phyloP scores from a whole-genome alignment of 2,888 invertebrate species.

The Polydrusus cervinus region DNA sequence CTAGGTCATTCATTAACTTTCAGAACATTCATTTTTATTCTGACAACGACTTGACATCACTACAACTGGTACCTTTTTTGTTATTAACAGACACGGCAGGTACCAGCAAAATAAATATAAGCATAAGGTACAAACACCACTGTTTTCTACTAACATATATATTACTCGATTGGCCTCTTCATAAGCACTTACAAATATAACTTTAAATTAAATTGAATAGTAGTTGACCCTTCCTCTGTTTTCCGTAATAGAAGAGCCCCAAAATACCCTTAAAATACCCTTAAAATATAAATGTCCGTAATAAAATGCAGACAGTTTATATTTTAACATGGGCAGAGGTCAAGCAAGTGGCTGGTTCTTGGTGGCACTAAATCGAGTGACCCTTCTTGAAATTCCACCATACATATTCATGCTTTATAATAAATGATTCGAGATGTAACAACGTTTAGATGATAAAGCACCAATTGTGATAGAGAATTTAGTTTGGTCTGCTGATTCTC shows the following conservation, averaged over 20 bases:
- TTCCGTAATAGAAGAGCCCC: not conserved
- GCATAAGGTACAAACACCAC: no score
- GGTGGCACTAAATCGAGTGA: slow-evolving; percentile 31
- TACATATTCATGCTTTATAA: slow-evolving; percentile 45
- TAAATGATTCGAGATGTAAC: slow-evolving; percentile 41
- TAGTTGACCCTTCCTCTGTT: no score
- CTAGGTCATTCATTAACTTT: no score
- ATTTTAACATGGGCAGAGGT: slow-evolving; percentile 29
- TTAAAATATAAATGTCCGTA: slow-evolving; percentile 16
- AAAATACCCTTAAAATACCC: not conserved
- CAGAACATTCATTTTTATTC: no score
- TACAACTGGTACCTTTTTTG: no score
- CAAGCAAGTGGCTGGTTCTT: slow-evolving; percentile 30
- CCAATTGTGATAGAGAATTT: slow-evolving; percentile 35
- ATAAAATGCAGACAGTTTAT: slow-evolving; percentile 38
- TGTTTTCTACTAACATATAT: no score
- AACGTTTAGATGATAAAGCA: slow-evolving; percentile 41
- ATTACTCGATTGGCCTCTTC: no score
- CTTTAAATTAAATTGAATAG: no score
- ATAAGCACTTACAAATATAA: no score
- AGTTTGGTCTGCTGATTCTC: slow-evolving; percentile 40
- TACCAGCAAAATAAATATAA: no score
- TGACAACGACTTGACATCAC: no score
- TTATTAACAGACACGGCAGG: no score
- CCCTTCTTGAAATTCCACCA: slow-evolving; percentile 42